phyloP scores from a whole-genome alignment of 2,113 vertebrate species.

The Cheilinus undulatus region DNA sequence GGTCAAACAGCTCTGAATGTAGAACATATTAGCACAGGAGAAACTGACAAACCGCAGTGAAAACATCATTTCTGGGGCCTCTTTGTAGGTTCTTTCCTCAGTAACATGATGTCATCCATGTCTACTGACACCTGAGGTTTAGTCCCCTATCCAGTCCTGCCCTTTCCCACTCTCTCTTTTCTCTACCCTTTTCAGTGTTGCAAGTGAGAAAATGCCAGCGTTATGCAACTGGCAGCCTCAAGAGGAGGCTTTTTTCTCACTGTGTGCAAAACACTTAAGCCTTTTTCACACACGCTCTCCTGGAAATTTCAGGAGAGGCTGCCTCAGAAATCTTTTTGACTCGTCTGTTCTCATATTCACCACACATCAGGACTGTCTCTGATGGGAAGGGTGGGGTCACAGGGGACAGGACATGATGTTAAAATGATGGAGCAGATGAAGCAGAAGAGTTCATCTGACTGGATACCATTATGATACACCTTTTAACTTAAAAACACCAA shows the following conservation, averaged over 20 bases:
- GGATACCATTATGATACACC: too few relatives aligned
- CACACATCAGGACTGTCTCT: too few relatives aligned
- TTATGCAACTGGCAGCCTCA: conserved; percentile 60
- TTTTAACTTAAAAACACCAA: too few relatives aligned
- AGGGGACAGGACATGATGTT: too few relatives aligned
- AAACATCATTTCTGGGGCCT: not conserved
- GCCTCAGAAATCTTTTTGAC: too few relatives aligned
- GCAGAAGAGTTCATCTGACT: too few relatives aligned
- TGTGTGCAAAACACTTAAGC: conserved; percentile 50
- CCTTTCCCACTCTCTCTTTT: not conserved
- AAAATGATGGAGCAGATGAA: too few relatives aligned
- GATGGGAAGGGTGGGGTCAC: too few relatives aligned
- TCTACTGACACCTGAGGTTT: conserved; percentile 49
- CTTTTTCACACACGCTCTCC: too few relatives aligned
- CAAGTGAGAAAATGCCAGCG: conserved; percentile 56
- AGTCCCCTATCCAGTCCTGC: not conserved
- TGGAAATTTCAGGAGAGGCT: too few relatives aligned
- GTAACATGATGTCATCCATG: conserved; percentile 21
- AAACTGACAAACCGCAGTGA: conserved; percentile 2
- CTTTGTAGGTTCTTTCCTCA: not conserved
- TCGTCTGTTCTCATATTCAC: too few relatives aligned
- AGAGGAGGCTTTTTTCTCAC: conserved; percentile 35
- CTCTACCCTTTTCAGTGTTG: conserved; percentile 16
- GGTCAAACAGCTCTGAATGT: not conserved
- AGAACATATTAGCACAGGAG: not conserved